Percentiles rank a stretch among this genome's conserved stretches.
Evolutionary conservation across 2,888 invertebrate species (phyloP).

Genomic region (Drosophila infuscata): DNA sequence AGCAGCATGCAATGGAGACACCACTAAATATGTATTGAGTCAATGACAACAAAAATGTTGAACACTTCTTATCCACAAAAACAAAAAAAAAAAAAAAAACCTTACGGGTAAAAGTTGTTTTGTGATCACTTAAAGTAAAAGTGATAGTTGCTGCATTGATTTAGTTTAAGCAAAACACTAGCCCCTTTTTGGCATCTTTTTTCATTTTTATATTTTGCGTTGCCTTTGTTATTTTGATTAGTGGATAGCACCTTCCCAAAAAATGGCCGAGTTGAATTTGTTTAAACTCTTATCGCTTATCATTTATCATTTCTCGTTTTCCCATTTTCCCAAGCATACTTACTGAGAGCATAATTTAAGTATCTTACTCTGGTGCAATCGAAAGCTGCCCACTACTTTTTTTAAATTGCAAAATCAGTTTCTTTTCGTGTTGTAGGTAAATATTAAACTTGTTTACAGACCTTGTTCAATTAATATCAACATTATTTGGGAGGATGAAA

Average conservation of each 20-base stretch:
- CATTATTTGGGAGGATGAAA: slow-evolving; percentile 14
- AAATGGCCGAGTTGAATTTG: background rate
- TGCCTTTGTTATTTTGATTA: background rate
- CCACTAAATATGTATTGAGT: slow-evolving; percentile 64
- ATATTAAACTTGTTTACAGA: background rate
- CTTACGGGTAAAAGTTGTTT: slow-evolving; percentile 73
- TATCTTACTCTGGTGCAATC: background rate
- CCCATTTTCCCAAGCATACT: background rate
- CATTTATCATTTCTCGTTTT: background rate
- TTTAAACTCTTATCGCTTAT: background rate
- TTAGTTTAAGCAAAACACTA: slow-evolving; percentile 46
- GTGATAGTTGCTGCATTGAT: slow-evolving; percentile 66
- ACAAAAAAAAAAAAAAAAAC: slow-evolving; percentile 49
- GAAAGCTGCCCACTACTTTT: background rate
- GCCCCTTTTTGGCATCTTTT: slow-evolving; percentile 10
- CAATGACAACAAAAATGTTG: slow-evolving; percentile 50
- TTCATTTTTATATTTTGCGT: slow-evolving; percentile 9
- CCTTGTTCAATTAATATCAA: slow-evolving; percentile 4
- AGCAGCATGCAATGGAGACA: slow-evolving; percentile 46
- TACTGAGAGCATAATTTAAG: background rate
- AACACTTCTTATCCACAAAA: slow-evolving; percentile 57
- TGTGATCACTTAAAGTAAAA: slow-evolving; percentile 53
- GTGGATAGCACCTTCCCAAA: background rate
- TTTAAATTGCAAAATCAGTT: background rate
- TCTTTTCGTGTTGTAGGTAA: background rate